phyloP scores from a whole-genome alignment of 2,797 vertebrate species.

The Cirrhinus molitorella region DNA sequence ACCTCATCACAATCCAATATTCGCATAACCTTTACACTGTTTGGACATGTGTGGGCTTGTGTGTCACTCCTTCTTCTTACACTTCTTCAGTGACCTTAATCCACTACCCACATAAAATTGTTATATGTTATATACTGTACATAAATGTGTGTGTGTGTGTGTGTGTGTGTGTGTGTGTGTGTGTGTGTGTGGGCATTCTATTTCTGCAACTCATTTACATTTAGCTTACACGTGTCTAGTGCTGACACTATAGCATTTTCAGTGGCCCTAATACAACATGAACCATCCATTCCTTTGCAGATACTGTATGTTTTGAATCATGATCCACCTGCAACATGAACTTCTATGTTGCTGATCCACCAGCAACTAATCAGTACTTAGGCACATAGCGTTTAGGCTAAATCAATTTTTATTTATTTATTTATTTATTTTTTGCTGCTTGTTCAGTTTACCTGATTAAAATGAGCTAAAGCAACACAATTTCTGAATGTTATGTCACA shows the following conservation, averaged over 20 bases:
- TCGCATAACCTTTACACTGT: conserved; percentile 6
- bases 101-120: not conserved
- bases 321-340: no score
- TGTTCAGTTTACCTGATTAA: not conserved
- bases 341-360: not conserved
- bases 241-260: not conserved
- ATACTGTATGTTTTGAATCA: not conserved
- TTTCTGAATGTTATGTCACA: not conserved
- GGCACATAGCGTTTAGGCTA: not conserved
- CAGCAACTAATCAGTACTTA: not conserved
- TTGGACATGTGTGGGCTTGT: conserved; percentile 17
- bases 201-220: not conserved
- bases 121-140: not conserved
- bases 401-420: no score
- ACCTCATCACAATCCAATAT: conserved; percentile 51
- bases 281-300: not conserved
- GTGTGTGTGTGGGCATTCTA: not conserved
- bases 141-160: not conserved
- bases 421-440: no score
- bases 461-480: not conserved
- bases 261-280: not conserved
- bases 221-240: not conserved
- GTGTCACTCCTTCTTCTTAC: not conserved
- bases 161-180: not conserved
- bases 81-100: conserved; percentile 15